Conservation (phyloP, 1,140 invertebrate genomes). For the Rhyacophila brunnea region DNA sequence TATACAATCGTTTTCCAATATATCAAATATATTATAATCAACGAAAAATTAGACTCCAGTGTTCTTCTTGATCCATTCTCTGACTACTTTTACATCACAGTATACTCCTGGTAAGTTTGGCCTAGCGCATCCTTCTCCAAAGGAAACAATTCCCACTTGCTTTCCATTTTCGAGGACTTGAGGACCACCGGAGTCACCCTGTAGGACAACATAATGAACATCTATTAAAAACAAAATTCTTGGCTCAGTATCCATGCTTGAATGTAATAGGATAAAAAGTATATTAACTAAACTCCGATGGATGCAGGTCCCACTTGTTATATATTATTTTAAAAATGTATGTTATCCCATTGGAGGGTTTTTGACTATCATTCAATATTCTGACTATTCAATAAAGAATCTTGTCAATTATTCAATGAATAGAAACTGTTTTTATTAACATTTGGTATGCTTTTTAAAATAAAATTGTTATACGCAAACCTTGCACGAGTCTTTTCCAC, state of each 20-base stretch:
- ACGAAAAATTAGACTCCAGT: neutral
- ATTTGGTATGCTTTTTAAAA: too few species aligned
- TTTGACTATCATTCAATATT: too few species aligned
- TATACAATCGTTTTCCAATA: too few species aligned
- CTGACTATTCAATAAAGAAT: too few species aligned
- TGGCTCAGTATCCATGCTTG: neutral
- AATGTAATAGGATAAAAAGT: neutral
- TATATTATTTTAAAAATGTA: too few species aligned
- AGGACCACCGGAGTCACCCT: slow-evolving; percentile 40
- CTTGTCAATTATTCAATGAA: too few species aligned
- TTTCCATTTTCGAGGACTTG: slow-evolving; percentile 31
- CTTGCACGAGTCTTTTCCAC: neutral
- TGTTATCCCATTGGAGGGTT: too few species aligned
- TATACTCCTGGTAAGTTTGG: slow-evolving; percentile 53
- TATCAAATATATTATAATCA: too few species aligned
- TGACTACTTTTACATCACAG: slow-evolving; percentile 46
- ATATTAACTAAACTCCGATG: neutral
- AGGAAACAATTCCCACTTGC: slow-evolving; percentile 56
- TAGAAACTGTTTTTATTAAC: too few species aligned
- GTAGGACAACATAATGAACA: slow-evolving; percentile 13
- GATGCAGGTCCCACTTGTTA: neutral
- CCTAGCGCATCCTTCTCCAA: slow-evolving; percentile 42
- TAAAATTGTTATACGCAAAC: too few species aligned
- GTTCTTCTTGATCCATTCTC: slow-evolving; percentile 37
- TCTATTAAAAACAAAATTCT: neutral